Evolutionary conservation across 2,888 invertebrate genomes (phyloP), one percentile per base, ranked within the genome.

Genomic region (Drosophila ezoana): DNA sequence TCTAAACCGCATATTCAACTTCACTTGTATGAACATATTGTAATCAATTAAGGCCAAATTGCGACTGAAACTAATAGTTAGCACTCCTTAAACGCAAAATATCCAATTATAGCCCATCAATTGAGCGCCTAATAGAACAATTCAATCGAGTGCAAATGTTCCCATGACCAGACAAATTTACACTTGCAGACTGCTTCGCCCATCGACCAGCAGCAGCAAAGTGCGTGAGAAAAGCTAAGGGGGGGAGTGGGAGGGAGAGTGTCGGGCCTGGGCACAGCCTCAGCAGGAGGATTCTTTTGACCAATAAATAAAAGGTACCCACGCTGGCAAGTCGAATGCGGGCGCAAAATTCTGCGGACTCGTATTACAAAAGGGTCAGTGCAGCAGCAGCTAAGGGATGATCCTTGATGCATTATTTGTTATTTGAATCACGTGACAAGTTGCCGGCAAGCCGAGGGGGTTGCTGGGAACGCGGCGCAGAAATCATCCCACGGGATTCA

Each of bases 401-500:
- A 89, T 90, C 90, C 85, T 49, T 72, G 57, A 47, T 73, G 80
- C 64, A 71, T 78, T 87, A 79, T 85, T 89, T 90, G 90, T 90
- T 89, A 80, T 88, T 90, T 78, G 90, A 90, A 90, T 90, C 89
- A 89, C 89, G 89, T 90, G 89, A 89, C 90, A 89, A 89, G 89
- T 89, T 90, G 86, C 62, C 70, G 64, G 73, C 57, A 37, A 32
- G 13, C 52, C 49, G 14, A 45, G 62, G 53, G 79, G 72, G 76
- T 62, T 60, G 66, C 70, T 86, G 85, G 87, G 85, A 86, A 85
- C 66, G 45, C 48, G 59, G 70, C 65, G 65, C 52, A 70, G 79
- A 88, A 87, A 87, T 80, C 90, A 87, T 90, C 89, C 89, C 90
- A 90, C 89, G 89, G 89, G 89, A 90, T 87, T 90, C 89, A 90